These are phyloP conservation scores for Mythimna vitellina DNA, from an alignment of 2,888 invertebrate species.

Conservation along the genomic window DNA sequence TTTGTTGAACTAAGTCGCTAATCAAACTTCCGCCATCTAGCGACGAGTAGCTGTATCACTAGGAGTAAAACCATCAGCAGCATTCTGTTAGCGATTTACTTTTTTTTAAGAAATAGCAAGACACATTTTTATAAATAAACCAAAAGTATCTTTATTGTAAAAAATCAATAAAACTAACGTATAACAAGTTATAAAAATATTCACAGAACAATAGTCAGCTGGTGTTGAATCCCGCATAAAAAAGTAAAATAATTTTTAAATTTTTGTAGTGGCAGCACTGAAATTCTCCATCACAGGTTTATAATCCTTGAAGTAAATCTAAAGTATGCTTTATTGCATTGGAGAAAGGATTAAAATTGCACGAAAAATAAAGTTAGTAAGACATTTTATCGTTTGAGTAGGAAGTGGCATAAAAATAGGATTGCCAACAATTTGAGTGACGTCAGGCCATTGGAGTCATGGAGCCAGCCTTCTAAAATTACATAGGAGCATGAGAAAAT, in stretches of 20 bases:
- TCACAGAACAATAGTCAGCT: constrained; percentile 60
- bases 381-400: constrained; percentile 81
- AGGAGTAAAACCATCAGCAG: background rate
- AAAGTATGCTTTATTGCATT: constrained; percentile 76
- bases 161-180: background rate
- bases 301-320: constrained; percentile 63
- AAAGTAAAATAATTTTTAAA: constrained; percentile 38
- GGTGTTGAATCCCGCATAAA: constrained; percentile 54
- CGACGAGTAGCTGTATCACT: constrained; percentile 15
- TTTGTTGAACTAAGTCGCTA: background rate
- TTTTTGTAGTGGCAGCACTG: constrained; percentile 76
- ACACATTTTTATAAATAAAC: too few species aligned
- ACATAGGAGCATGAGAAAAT: constrained; percentile 84
- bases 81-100: too few species aligned
- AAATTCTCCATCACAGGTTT: constrained; percentile 72
- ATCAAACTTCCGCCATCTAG: constrained; percentile 18
- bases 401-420: constrained; percentile 89
- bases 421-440: constrained; percentile 90
- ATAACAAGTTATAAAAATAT: background rate
- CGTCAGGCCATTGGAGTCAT: constrained; percentile 87
- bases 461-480: constrained; percentile 89
- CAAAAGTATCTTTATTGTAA: too few species aligned
- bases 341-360: constrained; percentile 76
- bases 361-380: constrained; percentile 71
- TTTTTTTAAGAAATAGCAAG: too few species aligned